Conservation (phyloP, 1,140 invertebrate species). For the Brevipalpus yothersi region DNA sequence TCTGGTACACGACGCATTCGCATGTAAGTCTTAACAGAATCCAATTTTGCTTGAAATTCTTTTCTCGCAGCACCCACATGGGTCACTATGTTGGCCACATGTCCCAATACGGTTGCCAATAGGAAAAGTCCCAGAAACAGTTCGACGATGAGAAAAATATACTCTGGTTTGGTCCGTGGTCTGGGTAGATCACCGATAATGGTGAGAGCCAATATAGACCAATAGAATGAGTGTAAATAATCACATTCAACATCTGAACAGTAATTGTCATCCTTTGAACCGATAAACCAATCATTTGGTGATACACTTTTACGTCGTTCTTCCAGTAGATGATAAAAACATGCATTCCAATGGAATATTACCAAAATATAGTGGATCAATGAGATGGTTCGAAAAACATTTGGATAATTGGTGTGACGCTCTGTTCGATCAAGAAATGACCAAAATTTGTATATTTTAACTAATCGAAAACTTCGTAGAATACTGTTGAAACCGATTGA, state of each 20-base stretch:
- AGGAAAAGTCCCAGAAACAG: slow-evolving; percentile 66
- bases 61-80: slow-evolving; percentile 76
- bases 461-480: slow-evolving; percentile 77
- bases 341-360: slow-evolving; percentile 98
- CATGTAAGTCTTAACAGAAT: slow-evolving; percentile 97
- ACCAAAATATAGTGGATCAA: slow-evolving; percentile 87
- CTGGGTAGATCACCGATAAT: slow-evolving; percentile 46
- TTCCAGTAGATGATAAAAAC: slow-evolving; percentile 83
- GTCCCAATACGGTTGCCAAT: slow-evolving; percentile 59
- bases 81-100: slow-evolving; percentile 84
- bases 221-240: slow-evolving; percentile 92
- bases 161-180: slow-evolving; percentile 58
- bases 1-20: slow-evolving; percentile 76
- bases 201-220: slow-evolving; percentile 82
- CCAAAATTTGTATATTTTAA: slow-evolving; percentile 96
- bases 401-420: slow-evolving; percentile 93
- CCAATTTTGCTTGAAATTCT: slow-evolving; percentile 89
- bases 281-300: slow-evolving; percentile 54
- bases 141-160: slow-evolving; percentile 68
- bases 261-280: slow-evolving; percentile 25
- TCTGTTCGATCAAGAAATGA: slow-evolving; percentile 94
- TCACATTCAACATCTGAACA: slow-evolving; percentile 60
- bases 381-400: slow-evolving; percentile 73
- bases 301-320: slow-evolving; percentile 73
- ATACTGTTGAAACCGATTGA: slow-evolving; percentile 96